Base-by-base conservation (phyloP, 1,140 invertebrate species). In the Tetragnatha versicolor region DNA sequence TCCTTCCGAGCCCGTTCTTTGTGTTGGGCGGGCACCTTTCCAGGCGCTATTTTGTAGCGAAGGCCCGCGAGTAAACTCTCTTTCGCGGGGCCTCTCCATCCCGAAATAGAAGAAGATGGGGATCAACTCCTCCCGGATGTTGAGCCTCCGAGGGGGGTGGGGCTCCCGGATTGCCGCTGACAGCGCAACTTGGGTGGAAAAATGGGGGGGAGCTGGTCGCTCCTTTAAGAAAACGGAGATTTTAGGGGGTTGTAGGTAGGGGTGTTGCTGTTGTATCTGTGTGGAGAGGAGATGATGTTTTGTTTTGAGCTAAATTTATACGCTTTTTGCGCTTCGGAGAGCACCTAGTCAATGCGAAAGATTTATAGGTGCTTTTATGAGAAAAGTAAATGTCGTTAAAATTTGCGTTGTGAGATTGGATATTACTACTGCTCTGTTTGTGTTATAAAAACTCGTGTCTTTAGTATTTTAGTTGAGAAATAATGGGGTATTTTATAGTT, bases 41-140 rank as follows among this genome's bases (percentile, higher is more conserved):
- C 69, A 72, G 42, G 45, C 20, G 69, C 51, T 58, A 55, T 58
- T 72, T 72, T 72, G 33, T 72, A 58, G 69, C 69, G 45, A 72
- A 72, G 51, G 35, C 51, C 35, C 27, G 53, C 42, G 60, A 58
- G 69, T 72, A 72, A 72, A 72, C 42, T 17, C 42, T 72, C 39
- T 49, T 39, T 25, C 12, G 63, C n/a, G 25, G 35, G 69, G 35
- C 69, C 39, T 42, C 37, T 58, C 27, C 66, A 29, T 35, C 27
- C 51, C 31, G 35, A 72, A 72, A 72, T 58, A 58, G 51, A 39
- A 55, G 35, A 31, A 42, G n/a, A 25, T 12, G 22, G 53, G 51
- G 53, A 37, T 12, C 27, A 29, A 14, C 27, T 45, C 9, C 68
- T 58, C 69, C 69, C 69, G 69, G 69, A 72, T 72, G 69, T 72